Conservation (phyloP, 1,140 invertebrate species). For the Planococcus citri region DNA sequence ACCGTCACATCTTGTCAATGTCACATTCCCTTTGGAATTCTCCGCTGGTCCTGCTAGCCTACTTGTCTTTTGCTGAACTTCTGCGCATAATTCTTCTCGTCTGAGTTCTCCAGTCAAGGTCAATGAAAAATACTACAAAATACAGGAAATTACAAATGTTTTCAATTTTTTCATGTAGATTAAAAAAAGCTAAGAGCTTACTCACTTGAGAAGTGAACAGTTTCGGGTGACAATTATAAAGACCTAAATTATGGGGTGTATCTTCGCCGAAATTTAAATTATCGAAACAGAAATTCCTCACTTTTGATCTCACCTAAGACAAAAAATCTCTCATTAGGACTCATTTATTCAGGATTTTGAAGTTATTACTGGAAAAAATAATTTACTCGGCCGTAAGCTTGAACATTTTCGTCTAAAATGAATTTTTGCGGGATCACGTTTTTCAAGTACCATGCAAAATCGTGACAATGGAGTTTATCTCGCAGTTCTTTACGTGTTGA, state of each 20-base stretch:
- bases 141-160: constrained; percentile 29
- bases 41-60: neutral
- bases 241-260: constrained; percentile 50
- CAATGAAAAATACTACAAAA: constrained; percentile 55
- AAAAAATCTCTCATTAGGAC: constrained; percentile 39
- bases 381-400: constrained; percentile 54
- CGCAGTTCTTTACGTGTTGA: constrained; percentile 57
- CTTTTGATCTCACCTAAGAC: constrained; percentile 37
- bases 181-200: constrained; percentile 41
- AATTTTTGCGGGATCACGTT: constrained; percentile 86
- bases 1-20: neutral
- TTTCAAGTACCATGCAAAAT: constrained; percentile 90
- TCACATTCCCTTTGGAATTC: neutral
- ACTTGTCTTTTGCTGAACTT: constrained; percentile 28
- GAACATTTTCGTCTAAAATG: constrained; percentile 67
- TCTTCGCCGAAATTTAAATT: constrained; percentile 61
- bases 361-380: neutral
- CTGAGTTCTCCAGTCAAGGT: constrained; percentile 56
- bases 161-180: constrained; percentile 24
- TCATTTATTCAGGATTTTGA: constrained; percentile 15
- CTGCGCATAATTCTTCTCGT: constrained; percentile 62
- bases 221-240: constrained; percentile 55
- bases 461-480: constrained; percentile 67
- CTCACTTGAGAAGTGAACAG: constrained; percentile 40
- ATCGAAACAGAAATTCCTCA: constrained; percentile 59